phyloP scores from a whole-genome alignment of 2,888 invertebrate genomes.

The Lithophane ornitopus region DNA sequence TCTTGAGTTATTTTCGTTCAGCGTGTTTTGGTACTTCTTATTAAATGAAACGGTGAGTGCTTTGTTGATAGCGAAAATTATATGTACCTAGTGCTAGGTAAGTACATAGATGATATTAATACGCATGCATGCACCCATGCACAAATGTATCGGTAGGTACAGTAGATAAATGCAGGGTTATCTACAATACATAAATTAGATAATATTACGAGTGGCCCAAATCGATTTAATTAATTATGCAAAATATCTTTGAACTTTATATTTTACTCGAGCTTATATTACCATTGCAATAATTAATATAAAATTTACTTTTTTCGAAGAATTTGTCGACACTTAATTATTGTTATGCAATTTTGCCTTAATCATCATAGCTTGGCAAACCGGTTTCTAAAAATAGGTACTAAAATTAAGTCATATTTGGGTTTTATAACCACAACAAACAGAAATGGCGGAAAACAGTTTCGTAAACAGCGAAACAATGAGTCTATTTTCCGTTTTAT shows the following conservation, averaged over 20 bases:
- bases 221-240: background rate
- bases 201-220: background rate
- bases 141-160: slow-evolving; percentile 9
- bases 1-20: slow-evolving; percentile 61
- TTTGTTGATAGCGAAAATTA: slow-evolving; percentile 9
- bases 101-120: slow-evolving; percentile 12
- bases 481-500: background rate
- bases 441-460: background rate
- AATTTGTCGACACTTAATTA: background rate
- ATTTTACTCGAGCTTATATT: background rate
- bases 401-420: background rate
- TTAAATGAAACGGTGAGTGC: slow-evolving; percentile 69
- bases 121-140: slow-evolving; percentile 19
- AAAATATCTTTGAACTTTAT: background rate
- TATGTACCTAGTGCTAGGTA: background rate
- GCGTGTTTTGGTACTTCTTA: slow-evolving; percentile 33
- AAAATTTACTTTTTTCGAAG: background rate
- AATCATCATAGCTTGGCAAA: background rate
- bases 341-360: background rate
- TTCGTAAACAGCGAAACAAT: background rate
- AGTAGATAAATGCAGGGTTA: slow-evolving; percentile 21
- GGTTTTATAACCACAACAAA: slow-evolving; percentile 4
- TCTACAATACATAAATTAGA: background rate
- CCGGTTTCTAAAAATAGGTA: slow-evolving; percentile 9
- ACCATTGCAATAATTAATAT: background rate